A percentile compares a stretch with the other conserved stretches of the same genome.
These are phyloP conservation scores for Sicus ferrugineus DNA, from an alignment of 2,888 invertebrate species.

Conservation along the genomic window DNA sequence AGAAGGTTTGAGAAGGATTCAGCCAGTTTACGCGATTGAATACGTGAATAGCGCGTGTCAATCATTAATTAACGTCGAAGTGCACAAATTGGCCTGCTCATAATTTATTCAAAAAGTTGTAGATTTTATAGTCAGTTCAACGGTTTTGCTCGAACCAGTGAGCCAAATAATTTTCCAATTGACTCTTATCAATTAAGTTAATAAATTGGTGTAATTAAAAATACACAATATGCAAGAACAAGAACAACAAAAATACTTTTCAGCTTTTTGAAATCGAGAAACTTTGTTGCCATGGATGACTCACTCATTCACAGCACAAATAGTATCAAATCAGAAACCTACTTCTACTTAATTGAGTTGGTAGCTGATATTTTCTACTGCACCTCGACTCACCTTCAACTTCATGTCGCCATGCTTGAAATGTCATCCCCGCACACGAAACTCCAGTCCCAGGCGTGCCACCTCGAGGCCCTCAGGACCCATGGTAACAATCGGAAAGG, in stretches of 20 bases:
- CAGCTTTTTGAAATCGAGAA: no score
- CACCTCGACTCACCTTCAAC: constrained; percentile 72
- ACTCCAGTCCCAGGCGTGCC: constrained; percentile 79
- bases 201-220: not conserved
- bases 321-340: no score
- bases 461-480: constrained; percentile 76
- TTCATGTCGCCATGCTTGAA: constrained; percentile 87
- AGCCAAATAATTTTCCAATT: not conserved
- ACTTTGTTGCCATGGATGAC: no score
- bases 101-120: not conserved
- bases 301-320: no score
- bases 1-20: not conserved
- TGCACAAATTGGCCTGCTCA: not conserved
- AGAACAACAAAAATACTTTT: no score
- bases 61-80: constrained; percentile 4
- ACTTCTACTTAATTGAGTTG: no score
- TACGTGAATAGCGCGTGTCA: not conserved
- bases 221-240: no score
- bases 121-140: not conserved
- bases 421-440: constrained; percentile 81
- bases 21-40: no score
- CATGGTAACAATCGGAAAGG: constrained; percentile 67
- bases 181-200: not conserved
- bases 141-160: not conserved
- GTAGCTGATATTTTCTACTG: no score